These are phyloP conservation scores for Hydrophis major DNA, from an alignment of 2,797 vertebrate genomes.

Conservation along the genomic window DNA sequence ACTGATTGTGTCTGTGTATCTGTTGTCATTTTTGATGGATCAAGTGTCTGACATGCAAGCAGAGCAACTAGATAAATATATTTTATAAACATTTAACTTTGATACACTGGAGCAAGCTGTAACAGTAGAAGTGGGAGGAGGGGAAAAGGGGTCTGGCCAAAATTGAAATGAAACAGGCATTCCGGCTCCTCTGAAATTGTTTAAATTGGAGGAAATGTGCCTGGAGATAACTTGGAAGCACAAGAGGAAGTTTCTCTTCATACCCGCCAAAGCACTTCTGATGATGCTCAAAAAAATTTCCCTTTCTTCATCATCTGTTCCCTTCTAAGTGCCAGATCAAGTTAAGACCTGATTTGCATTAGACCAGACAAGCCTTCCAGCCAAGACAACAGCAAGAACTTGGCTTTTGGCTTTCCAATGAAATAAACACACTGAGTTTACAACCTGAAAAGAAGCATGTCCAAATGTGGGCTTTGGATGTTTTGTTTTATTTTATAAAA, in stretches of 20 bases:
- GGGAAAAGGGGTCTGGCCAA: constrained; percentile 27
- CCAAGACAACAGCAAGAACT: not conserved
- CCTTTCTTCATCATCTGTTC: constrained; percentile 34
- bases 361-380: constrained; percentile 26
- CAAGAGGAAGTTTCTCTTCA: constrained; percentile 54
- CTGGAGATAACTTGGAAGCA: constrained; percentile 54
- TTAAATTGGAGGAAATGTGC: constrained; percentile 58
- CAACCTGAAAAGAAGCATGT: constrained; percentile 45
- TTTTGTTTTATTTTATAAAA: not conserved
- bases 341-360: constrained; percentile 34
- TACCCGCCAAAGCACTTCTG: constrained; percentile 49
- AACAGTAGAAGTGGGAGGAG: not conserved
- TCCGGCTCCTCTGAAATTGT: constrained; percentile 60
- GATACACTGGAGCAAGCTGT: constrained; percentile 52
- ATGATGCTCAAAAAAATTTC: constrained; percentile 39
- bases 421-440: constrained; percentile 35
- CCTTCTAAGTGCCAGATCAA: constrained; percentile 44
- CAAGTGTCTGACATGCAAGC: constrained; percentile 55
- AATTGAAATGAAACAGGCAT: constrained; percentile 50
- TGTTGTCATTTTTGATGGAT: constrained; percentile 65
- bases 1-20: constrained; percentile 28
- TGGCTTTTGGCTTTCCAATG: constrained; percentile 37
- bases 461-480: not conserved
- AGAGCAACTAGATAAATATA: constrained; percentile 64
- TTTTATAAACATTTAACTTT: constrained; percentile 57